Percentiles rank a stretch among this genome's conserved stretches.
Evolutionary conservation across 2,113 vertebrate genomes (phyloP).

Genomic region (Psammodynastes pulverulentus): DNA sequence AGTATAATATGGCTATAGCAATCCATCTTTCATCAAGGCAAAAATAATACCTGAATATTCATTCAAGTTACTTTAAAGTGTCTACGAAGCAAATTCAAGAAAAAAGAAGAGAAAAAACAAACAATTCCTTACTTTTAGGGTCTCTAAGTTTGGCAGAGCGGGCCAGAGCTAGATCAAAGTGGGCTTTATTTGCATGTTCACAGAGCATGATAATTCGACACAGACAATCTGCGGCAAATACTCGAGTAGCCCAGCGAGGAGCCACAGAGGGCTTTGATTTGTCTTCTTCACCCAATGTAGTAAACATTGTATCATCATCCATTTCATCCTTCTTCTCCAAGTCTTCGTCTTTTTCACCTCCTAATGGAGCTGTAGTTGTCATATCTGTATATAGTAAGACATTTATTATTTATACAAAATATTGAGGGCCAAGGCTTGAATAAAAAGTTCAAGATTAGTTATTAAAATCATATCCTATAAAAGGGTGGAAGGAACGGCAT

Average conservation of each 20-base stretch:
- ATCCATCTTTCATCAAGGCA: background rate
- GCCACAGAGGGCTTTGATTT: slow-evolving; percentile 93
- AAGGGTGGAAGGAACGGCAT: background rate
- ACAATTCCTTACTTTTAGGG: slow-evolving; percentile 80
- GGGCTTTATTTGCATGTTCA: slow-evolving; percentile 85
- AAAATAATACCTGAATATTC: background rate
- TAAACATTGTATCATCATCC: slow-evolving; percentile 98
- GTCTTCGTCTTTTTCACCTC: slow-evolving; percentile 87
- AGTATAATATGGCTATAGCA: background rate
- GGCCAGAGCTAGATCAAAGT: slow-evolving; percentile 91
- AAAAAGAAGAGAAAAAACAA: background rate
- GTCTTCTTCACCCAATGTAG: slow-evolving; percentile 90
- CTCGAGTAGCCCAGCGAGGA: slow-evolving; percentile 95
- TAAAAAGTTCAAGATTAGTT: background rate
- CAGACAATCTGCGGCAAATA: slow-evolving; percentile 95
- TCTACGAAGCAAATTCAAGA: background rate
- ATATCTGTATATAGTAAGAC: slow-evolving; percentile 74
- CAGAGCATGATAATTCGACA: slow-evolving; percentile 93
- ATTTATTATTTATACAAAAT: background rate
- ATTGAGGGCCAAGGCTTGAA: background rate
- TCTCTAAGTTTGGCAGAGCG: slow-evolving; percentile 84
- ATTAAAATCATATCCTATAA: background rate
- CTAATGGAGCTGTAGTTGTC: slow-evolving; percentile 77
- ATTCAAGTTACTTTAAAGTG: background rate
- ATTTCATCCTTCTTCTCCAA: slow-evolving; percentile 96